These are phyloP conservation scores for Eilema griseolum DNA, from an alignment of 2,888 invertebrate species.

Conservation along the genomic window DNA sequence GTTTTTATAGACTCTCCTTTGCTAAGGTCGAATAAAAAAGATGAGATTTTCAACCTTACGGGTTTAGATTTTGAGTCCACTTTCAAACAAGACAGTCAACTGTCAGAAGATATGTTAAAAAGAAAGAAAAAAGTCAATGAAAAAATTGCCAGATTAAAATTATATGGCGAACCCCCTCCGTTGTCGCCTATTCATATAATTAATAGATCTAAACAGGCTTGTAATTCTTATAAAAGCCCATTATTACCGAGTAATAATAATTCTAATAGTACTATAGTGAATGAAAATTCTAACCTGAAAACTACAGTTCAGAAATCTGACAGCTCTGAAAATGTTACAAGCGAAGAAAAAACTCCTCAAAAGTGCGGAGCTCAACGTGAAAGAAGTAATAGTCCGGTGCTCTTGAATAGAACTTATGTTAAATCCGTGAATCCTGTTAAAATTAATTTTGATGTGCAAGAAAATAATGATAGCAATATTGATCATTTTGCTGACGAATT, in stretches of 20 bases:
- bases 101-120: conserved; percentile 64
- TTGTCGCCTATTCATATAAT: conserved; percentile 81
- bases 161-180: conserved; percentile 86
- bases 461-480: conserved; percentile 50
- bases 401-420: conserved; percentile 63
- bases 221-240: conserved; percentile 76
- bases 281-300: conserved; percentile 15
- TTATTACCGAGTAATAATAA: conserved; percentile 54
- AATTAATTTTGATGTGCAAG: conserved; percentile 49
- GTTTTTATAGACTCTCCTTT: conserved; percentile 71
- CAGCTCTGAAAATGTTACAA: conserved; percentile 56
- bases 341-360: conserved; percentile 43
- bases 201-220: conserved; percentile 70
- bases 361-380: conserved; percentile 36
- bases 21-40: conserved; percentile 42
- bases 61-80: conserved; percentile 82
- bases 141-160: conserved; percentile 82
- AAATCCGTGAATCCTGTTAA: conserved; percentile 68
- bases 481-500: conserved; percentile 79
- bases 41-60: conserved; percentile 70
- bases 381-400: conserved; percentile 60
- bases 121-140: conserved; percentile 71
- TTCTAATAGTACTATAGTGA: conserved; percentile 10
- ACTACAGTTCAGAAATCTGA: conserved; percentile 26
- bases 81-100: conserved; percentile 70